Evolutionary conservation across 2,888 invertebrate genomes (phyloP), one percentile per base, ranked within the genome.

Genomic region (Amphipyra tragopoginis): DNA sequence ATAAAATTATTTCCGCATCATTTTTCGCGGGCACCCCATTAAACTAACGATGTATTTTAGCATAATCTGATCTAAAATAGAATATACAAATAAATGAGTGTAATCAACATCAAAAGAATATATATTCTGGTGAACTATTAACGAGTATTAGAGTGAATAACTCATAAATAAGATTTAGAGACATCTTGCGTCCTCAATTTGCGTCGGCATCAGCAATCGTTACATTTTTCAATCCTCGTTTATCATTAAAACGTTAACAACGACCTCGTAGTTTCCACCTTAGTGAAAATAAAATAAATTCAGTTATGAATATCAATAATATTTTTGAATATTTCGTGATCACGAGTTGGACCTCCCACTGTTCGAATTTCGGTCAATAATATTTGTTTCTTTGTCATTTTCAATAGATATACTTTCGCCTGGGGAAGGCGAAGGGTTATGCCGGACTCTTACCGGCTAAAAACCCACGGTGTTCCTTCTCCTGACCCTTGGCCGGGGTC

Each of bases 81-180:
- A 85, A 83, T 84, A 83, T 81, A 85, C 79, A 79, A 88, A 91
- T 87, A 88, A 90, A 90, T 89, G 87, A 85, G 81, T 72, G 82
- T 88, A 91, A 92, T 91, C 88, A 89, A 91, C 89, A 88, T 93
- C 91, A 92, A 92, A 93, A 85, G 88, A 86, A 84, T 83, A 80
- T 84, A 86, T 86, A 86, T 88, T 87, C 79, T 81, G 80, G 82
- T 80, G 77, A 86, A 87, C 90, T 89, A 91, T 92, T 92, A 91
- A 86, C 88, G 84, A 87, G 88, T 85, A 88, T 89, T 90, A 91
- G 87, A 86, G 77, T 84, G 85, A 86, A 89, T 90, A 90, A 87
- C 88, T 90, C 91, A 90, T 93, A 91, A 93, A 93, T 89, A 89
- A 88, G 86, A 91, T 91, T 90, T 81, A 86, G 81, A 66, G 81